These are phyloP conservation scores for Nemotelus nigrinus DNA, from an alignment of 2,888 invertebrate genomes.

Conservation along the genomic window DNA sequence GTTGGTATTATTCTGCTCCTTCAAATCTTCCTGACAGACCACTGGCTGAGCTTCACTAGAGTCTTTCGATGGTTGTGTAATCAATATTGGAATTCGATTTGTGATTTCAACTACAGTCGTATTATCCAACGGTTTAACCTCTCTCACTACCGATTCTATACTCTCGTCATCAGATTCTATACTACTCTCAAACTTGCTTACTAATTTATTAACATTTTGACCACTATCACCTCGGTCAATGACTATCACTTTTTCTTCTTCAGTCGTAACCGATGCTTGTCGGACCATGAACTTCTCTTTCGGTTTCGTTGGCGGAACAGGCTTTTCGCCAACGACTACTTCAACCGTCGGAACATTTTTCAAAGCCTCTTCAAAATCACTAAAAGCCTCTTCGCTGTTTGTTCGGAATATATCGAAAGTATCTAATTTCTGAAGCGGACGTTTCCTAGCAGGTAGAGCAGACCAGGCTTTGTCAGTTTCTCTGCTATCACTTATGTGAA, in stretches of 20 bases:
- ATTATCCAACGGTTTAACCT: too few relatives aligned
- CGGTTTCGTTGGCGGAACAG: too few relatives aligned
- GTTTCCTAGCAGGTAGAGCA: too few relatives aligned
- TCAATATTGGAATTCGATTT: too few relatives aligned
- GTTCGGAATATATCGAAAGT: constrained; percentile 62
- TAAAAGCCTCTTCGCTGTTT: constrained; percentile 57
- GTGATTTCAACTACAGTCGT: too few relatives aligned
- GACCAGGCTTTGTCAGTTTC: constrained; percentile 56
- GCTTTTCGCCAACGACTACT: neutral
- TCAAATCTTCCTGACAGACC: neutral
- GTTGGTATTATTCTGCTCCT: neutral
- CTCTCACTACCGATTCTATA: too few relatives aligned
- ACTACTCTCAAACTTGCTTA: neutral
- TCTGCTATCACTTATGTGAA: constrained; percentile 52
- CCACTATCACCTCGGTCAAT: neutral
- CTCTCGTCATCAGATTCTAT: neutral
- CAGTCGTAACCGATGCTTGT: neutral
- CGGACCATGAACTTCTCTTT: neutral
- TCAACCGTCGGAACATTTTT: constrained; percentile 59
- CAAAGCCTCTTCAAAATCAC: constrained; percentile 61
- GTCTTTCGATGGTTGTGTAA: too few relatives aligned
- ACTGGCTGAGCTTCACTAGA: neutral
- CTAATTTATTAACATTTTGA: constrained; percentile 10
- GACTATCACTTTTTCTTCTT: neutral
- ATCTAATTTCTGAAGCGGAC: constrained; percentile 45